phyloP scores from a whole-genome alignment of 2,113 vertebrate genomes.

The Chiloscyllium plagiosum region DNA sequence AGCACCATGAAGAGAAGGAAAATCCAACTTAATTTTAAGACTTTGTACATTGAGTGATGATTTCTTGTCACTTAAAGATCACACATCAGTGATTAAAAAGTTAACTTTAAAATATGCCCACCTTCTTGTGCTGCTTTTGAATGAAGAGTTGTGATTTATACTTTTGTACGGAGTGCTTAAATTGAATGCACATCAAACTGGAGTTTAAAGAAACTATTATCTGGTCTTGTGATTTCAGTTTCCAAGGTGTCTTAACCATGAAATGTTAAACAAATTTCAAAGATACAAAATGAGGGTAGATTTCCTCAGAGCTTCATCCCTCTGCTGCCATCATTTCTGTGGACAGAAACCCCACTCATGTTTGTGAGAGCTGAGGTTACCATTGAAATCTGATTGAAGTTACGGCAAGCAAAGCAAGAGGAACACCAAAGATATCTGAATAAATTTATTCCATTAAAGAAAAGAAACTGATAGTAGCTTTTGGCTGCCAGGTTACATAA shows the following conservation, averaged over 20 bases:
- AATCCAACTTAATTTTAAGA: constrained; percentile 1
- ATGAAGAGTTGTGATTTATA: not conserved
- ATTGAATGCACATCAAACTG: not conserved
- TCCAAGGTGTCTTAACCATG: not conserved
- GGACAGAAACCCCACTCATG: not conserved
- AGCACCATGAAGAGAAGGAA: not conserved
- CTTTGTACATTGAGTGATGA: not conserved
- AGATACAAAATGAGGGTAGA: not conserved
- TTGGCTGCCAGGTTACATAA: not conserved
- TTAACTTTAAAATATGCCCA: not conserved
- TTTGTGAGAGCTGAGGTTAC: not conserved
- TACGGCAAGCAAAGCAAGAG: not conserved
- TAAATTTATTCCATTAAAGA: not conserved
- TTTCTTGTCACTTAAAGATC: not conserved
- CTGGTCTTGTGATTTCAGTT: not conserved
- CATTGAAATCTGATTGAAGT: not conserved
- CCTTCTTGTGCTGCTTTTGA: not conserved
- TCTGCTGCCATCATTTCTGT: not conserved
- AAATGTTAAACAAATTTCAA: not conserved
- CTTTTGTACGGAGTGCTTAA: not conserved
- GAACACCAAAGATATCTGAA: not conserved
- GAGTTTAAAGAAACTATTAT: not conserved
- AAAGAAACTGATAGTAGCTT: not conserved
- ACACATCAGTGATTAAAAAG: not conserved
- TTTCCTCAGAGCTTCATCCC: not conserved